Evolutionary conservation across 1,140 invertebrate genomes (phyloP).

Genomic region (Lasaia peninsularis): DNA sequence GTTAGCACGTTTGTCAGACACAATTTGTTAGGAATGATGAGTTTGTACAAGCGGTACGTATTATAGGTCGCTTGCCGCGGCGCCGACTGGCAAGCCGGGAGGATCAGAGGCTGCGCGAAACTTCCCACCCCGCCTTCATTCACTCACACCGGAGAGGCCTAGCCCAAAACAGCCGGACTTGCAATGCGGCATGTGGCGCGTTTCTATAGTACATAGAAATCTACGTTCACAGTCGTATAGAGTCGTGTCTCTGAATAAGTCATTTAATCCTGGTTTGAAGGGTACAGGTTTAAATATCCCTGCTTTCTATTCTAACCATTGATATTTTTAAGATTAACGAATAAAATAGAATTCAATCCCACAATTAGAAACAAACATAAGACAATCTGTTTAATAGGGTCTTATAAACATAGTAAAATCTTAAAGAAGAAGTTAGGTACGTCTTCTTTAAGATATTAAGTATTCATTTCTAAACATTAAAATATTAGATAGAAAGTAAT

Average conservation of each 20-base stretch:
- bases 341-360: no score
- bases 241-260: not conserved
- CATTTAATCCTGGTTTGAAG: not conserved
- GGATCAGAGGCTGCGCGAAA: constrained; percentile 63
- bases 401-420: no score
- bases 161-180: constrained; percentile 67
- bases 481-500: no score
- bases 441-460: no score
- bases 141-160: constrained; percentile 54
- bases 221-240: not conserved
- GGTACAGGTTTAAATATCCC: no score
- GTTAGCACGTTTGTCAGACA: constrained; percentile 58
- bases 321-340: no score
- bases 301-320: no score
- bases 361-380: no score
- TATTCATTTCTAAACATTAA: no score
- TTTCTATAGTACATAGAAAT: constrained; percentile 44
- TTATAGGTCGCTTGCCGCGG: constrained; percentile 48
- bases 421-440: no score
- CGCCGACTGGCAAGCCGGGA: constrained; percentile 57
- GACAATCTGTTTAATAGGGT: no score
- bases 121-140: constrained; percentile 66
- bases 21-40: constrained; percentile 46
- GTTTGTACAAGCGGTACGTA: constrained; percentile 44
- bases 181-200: constrained; percentile 66